Percentiles rank a stretch among this genome's conserved stretches.
Conservation (phyloP, 2,888 invertebrate genomes). For the Bimastos eiseni region DNA sequence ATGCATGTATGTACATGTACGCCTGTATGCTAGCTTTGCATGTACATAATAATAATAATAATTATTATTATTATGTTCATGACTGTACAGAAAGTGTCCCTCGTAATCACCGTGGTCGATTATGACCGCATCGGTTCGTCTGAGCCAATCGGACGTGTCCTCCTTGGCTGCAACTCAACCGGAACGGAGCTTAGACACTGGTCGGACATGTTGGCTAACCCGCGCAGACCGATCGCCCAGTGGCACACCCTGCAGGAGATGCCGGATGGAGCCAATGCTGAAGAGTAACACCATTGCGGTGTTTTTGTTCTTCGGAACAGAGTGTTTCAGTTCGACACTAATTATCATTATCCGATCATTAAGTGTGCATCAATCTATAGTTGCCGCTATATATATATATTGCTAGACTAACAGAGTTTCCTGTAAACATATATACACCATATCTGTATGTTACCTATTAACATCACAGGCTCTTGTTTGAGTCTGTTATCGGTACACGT, state of each 20-base stretch:
- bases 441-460: background rate
- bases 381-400: background rate
- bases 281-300: background rate
- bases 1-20: background rate
- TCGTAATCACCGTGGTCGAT: slow-evolving; percentile 98
- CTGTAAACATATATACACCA: background rate
- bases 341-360: slow-evolving; percentile 13
- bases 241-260: slow-evolving; percentile 97
- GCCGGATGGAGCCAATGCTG: slow-evolving; percentile 71
- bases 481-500: background rate
- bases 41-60: too few species aligned
- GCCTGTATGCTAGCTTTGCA: background rate
- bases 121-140: slow-evolving; percentile 99
- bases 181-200: slow-evolving; percentile 98
- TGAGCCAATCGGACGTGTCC: slow-evolving; percentile 91
- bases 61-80: too few species aligned
- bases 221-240: slow-evolving; percentile 97
- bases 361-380: slow-evolving; percentile 10
- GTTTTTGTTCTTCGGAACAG: background rate
- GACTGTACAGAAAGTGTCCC: slow-evolving; percentile 86
- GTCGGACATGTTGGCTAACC: slow-evolving; percentile 99
- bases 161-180: slow-evolving; percentile 95
- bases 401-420: background rate
- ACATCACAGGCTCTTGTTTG: background rate
- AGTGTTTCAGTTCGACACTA: background rate